Evolutionary conservation across 2,888 invertebrate species (phyloP).

Genomic region (Cephalotes varians): DNA sequence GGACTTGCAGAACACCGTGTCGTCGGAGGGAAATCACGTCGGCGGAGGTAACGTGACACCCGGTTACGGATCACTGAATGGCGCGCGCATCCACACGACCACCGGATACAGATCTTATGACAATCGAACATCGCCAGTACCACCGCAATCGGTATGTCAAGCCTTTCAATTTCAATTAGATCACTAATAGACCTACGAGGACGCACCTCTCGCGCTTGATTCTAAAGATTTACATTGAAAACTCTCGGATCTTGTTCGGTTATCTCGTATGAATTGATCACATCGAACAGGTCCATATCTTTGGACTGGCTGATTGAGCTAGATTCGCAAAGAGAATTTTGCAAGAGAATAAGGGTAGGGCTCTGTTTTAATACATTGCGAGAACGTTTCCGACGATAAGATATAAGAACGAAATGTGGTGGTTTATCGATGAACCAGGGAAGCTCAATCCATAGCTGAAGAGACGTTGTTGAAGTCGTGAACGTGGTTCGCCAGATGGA

Average conservation of each 20-base stretch:
- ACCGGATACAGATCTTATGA: conserved; percentile 79
- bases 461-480: conserved; percentile 10
- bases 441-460: not conserved
- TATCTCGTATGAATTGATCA: not conserved
- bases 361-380: not conserved
- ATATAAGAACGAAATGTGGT: not conserved
- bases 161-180: not conserved
- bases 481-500: conserved; percentile 20
- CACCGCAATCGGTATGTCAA: conserved; percentile 88
- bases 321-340: not conserved
- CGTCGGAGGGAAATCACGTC: conserved; percentile 87
- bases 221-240: not conserved
- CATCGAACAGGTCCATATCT: not conserved
- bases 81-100: conserved; percentile 86
- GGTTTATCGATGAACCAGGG: conserved; percentile 32
- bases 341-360: not conserved
- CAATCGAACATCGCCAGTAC: conserved; percentile 83
- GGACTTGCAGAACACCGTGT: conserved; percentile 97
- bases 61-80: conserved; percentile 93
- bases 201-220: not conserved
- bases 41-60: conserved; percentile 86
- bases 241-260: not conserved
- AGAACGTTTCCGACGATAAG: not conserved
- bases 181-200: not conserved
- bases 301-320: not conserved